These are phyloP conservation scores for Gyps fulvus DNA, from an alignment of 2,113 vertebrate genomes.

Conservation along the genomic window DNA sequence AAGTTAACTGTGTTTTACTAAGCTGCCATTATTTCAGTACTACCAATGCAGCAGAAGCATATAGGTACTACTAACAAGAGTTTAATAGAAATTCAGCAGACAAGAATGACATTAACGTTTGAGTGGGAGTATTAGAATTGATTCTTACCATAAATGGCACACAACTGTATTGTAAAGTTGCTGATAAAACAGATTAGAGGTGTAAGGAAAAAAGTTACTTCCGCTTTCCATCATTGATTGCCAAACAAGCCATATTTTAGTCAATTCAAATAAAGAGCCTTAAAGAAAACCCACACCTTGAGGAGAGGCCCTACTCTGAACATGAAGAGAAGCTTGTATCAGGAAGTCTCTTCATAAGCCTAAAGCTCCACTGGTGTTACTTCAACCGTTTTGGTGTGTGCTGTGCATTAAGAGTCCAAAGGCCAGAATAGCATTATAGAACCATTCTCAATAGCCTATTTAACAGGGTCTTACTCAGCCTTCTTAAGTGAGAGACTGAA, in stretches of 20 bases:
- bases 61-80: not conserved
- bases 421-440: not conserved
- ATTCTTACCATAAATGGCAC: not conserved
- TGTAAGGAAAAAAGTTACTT: not conserved
- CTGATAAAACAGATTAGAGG: slow-evolving; percentile 15
- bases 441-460: not conserved
- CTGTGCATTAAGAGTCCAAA: not conserved
- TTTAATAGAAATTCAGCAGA: not conserved
- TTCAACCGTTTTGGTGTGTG: not conserved
- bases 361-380: not conserved
- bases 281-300: not conserved
- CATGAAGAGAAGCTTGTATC: not conserved
- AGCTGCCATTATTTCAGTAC: not conserved
- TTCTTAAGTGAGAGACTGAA: not conserved
- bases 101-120: not conserved
- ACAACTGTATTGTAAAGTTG: not conserved
- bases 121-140: not conserved
- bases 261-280: not conserved
- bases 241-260: not conserved
- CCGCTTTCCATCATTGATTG: not conserved
- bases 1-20: not conserved
- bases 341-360: not conserved
- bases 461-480: not conserved
- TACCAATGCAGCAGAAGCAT: not conserved
- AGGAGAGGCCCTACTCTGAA: not conserved